Base-by-base conservation (phyloP, 2,113 vertebrate genomes). In the Rhinichthys klamathensis region DNA sequence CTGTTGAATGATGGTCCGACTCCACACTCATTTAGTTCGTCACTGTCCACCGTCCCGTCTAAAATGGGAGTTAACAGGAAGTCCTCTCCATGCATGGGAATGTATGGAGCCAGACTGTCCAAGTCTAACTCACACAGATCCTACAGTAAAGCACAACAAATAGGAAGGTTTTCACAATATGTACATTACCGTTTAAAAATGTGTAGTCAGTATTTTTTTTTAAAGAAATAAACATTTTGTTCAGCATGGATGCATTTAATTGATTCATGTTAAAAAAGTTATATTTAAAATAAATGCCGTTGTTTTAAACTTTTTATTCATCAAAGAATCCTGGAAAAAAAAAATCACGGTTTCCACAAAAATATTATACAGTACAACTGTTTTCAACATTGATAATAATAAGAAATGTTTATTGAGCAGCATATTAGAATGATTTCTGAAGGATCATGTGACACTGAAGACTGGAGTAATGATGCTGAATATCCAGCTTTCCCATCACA, bases 71-170 rank as follows among this genome's bases (percentile, higher is more conserved):
- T 80, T 32, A 92, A 87, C 30, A 69, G 72, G 72, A 92, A 92
- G 81, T 92, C 91, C 35, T 92, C 91, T 27, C 86, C 91, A 3
- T 92, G 89, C 87, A 91, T 92, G 25, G 91, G 89, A 58, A 92
- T 92, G 72, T 91, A 92, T 60, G 91, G 91, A 21, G 91, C 91
- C 61, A 92, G 84, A 56, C 82, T 84, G 44, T 92, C 90, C 79
- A 92, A 88, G 73, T 92, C 91, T 80, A 87, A 46, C 18, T 89
- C 84, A 41, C 32, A 83, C 44, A 88, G 44, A 15, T 87, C 83
- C 84, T 90, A 25, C 21, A 70, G 35, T 70, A 67, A 82, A 49
- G 25, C 73, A 60, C 11, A 61, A 21, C 35, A 72, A 35, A 70
- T 4, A 41, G 18, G 9, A 38, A 70, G 35, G 32, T 23, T 70